These are phyloP conservation scores for Masticophis lateralis DNA, from an alignment of 2,797 vertebrate species.

Conservation along the genomic window DNA sequence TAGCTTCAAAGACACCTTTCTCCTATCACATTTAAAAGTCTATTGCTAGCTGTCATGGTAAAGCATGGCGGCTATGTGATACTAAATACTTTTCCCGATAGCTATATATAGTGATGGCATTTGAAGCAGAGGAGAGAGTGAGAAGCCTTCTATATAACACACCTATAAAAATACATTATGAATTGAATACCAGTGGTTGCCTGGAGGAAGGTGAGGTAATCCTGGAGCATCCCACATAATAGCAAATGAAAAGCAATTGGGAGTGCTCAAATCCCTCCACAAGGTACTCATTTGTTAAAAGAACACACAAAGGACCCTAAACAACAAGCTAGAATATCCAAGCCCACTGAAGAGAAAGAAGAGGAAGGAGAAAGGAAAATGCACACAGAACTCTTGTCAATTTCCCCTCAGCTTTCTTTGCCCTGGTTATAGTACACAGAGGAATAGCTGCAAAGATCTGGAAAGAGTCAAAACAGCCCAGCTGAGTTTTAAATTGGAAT, in stretches of 20 bases:
- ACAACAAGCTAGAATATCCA: not conserved
- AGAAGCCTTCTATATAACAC: not conserved
- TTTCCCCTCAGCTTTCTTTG: not conserved
- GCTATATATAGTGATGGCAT: not conserved
- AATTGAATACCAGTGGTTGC: not conserved
- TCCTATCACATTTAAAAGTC: not conserved
- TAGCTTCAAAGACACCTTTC: not conserved
- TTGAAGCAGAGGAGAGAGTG: not conserved
- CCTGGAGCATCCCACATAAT: not conserved
- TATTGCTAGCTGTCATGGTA: not conserved
- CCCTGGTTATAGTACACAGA: not conserved
- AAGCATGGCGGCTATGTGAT: not conserved
- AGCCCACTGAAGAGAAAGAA: not conserved
- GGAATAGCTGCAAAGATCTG: not conserved
- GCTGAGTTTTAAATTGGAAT: not conserved
- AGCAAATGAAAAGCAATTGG: not conserved
- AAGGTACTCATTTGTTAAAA: not conserved
- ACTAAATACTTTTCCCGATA: not conserved
- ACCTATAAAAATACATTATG: not conserved
- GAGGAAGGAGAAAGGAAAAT: not conserved
- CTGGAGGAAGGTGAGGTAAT: not conserved
- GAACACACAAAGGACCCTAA: not conserved
- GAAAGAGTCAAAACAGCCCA: not conserved
- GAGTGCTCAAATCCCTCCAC: not conserved
- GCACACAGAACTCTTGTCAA: not conserved